Evolutionary conservation across 37 sponge, comb jelly and placozoan genomes (phyloP).

Genomic region (Haliclona indistincta): DNA sequence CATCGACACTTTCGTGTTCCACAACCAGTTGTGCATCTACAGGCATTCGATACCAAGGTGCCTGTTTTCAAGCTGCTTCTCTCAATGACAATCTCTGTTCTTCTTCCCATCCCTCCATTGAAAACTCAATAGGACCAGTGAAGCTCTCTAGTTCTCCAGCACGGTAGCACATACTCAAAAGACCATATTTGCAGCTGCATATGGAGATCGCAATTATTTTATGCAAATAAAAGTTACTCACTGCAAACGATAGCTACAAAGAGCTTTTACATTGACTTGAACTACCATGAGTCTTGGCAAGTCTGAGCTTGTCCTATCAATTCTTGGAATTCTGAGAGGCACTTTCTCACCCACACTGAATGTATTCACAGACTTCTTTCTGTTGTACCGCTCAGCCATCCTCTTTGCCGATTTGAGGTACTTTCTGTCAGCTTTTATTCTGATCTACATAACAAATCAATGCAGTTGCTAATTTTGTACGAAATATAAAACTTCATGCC

Average conservation of each 20-base stretch:
- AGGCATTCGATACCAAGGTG: conserved; percentile 22
- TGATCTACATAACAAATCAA: not conserved
- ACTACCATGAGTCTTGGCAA: conserved; percentile 10
- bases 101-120: conserved; percentile 19
- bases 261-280: conserved; percentile 11
- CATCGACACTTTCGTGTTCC: conserved; percentile 21
- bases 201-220: too few relatives aligned
- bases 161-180: conserved; percentile 13
- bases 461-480: too few relatives aligned
- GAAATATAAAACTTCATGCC: too few relatives aligned
- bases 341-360: conserved; percentile 31
- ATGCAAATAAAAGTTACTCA: too few relatives aligned
- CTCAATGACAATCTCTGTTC: conserved; percentile 4
- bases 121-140: not conserved
- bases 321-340: conserved; percentile 18
- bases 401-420: conserved; percentile 8
- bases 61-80: conserved; percentile 9
- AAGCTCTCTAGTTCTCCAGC: conserved; percentile 26
- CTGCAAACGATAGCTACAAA: too few relatives aligned
- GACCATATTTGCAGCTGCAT: too few relatives aligned
- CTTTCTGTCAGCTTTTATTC: conserved; percentile 6
- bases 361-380: not conserved
- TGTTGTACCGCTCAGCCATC: conserved; percentile 19
- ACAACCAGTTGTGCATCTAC: conserved; percentile 33
- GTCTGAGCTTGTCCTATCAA: conserved; percentile 21